A percentile compares a stretch with the other conserved stretches of the same genome.
Conservation (phyloP, 2,888 invertebrate species). For the Microctonus hyperodae region DNA sequence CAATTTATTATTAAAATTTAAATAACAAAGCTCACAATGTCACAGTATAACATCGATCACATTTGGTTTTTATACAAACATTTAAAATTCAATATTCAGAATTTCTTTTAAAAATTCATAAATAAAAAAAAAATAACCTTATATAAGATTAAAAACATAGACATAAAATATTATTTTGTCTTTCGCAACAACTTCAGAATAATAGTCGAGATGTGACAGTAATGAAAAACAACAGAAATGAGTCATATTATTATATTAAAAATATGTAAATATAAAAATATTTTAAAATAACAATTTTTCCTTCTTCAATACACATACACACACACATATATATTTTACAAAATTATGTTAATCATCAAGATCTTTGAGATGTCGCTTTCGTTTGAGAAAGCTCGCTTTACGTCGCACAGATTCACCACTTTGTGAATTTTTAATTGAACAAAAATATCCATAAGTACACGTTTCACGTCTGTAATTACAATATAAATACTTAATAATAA, state of each 20-base stretch:
- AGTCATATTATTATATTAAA: background rate
- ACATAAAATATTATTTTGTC: background rate
- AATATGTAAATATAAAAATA: background rate
- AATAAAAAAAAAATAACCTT: no score
- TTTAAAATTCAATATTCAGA: background rate
- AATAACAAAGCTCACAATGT: background rate
- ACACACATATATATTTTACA: background rate
- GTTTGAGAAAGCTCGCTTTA: slow-evolving; percentile 38
- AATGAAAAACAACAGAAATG: background rate
- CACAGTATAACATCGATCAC: background rate
- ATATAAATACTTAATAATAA: background rate
- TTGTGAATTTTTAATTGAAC: slow-evolving; percentile 33
- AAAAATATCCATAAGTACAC: slow-evolving; percentile 36
- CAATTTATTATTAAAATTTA: background rate
- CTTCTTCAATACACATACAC: no score
- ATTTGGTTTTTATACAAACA: background rate
- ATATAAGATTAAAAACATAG: background rate
- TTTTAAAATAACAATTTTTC: background rate
- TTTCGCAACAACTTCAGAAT: background rate
- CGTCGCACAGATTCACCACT: slow-evolving; percentile 30
- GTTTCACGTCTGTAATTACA: slow-evolving; percentile 7
- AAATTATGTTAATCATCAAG: slow-evolving; percentile 17
- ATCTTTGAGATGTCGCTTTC: slow-evolving; percentile 36
- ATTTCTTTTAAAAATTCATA: background rate
- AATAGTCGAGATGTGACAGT: background rate